phyloP scores from a whole-genome alignment of 2,113 vertebrate species.

The Coturnix japonica region DNA sequence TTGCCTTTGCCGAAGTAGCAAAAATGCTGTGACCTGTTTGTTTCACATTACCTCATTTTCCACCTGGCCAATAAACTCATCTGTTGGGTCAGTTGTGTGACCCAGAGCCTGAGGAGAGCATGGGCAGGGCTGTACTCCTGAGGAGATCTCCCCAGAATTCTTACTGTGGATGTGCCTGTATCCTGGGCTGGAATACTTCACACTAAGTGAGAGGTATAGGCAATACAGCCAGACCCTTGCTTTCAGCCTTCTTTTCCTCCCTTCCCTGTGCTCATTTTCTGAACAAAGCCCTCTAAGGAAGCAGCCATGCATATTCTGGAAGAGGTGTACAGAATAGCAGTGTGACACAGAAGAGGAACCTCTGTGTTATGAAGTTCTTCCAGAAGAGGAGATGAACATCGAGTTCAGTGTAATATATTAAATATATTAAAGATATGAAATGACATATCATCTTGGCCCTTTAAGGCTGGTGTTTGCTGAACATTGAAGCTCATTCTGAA shows the following conservation, averaged over 20 bases:
- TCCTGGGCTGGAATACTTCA: not conserved
- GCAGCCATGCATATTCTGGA: not conserved
- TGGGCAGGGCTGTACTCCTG: not conserved
- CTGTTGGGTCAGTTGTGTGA: fast-evolving
- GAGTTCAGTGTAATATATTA: not conserved
- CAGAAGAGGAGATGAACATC: not conserved
- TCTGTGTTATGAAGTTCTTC: not conserved
- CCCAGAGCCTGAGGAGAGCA: not conserved
- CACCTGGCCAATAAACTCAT: not conserved
- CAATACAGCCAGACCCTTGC: not conserved
- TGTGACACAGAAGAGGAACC: not conserved
- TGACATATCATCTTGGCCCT: not conserved
- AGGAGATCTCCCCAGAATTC: not conserved
- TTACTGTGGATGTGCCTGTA: not conserved
- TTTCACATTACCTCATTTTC: not conserved
- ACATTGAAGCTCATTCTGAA: not conserved
- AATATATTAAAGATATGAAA: not conserved
- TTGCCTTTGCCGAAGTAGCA: not conserved
- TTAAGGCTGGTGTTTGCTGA: not conserved
- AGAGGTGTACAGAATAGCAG: not conserved
- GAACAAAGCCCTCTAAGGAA: not conserved
- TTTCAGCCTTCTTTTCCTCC: not conserved
- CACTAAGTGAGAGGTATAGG: not conserved
- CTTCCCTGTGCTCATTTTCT: not conserved
- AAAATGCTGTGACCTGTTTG: not conserved